Percentiles rank a stretch among this genome's conserved stretches.
These are phyloP conservation scores for Apis mellifera DNA, from an alignment of 1,140 invertebrate genomes.

Conservation along the genomic window DNA sequence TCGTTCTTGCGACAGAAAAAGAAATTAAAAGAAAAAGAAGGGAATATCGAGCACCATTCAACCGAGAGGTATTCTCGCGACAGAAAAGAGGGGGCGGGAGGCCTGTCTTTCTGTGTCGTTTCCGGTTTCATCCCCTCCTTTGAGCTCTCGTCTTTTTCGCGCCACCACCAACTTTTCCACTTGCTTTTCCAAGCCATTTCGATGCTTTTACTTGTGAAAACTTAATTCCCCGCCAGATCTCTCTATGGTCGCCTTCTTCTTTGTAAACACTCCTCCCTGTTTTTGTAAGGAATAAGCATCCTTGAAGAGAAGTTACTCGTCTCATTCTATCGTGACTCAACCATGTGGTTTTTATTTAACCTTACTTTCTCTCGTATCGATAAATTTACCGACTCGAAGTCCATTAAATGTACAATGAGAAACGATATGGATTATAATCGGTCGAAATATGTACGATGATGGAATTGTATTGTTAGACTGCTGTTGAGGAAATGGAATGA, in stretches of 20 bases:
- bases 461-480: too few relatives aligned
- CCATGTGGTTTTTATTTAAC: neutral
- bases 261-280: conserved; percentile 8
- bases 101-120: neutral
- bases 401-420: neutral
- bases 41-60: conserved; percentile 49
- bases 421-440: neutral
- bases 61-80: conserved; percentile 17
- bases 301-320: neutral
- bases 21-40: conserved; percentile 41
- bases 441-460: too few relatives aligned
- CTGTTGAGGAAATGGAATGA: too few relatives aligned
- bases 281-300: conserved; percentile 26
- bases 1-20: conserved; percentile 50
- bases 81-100: too few relatives aligned
- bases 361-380: neutral
- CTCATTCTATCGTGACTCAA: too few relatives aligned
- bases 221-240: conserved; percentile 13
- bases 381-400: neutral
- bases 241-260: neutral
- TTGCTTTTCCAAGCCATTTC: conserved; percentile 8
- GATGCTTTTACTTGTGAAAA: conserved; percentile 39
- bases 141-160: neutral
- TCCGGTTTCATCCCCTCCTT: neutral
- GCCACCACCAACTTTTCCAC: neutral